Percentiles rank a stretch among this genome's conserved stretches.
Conservation (phyloP, 2,888 invertebrate genomes). For the Microctonus aethiopoides region DNA sequence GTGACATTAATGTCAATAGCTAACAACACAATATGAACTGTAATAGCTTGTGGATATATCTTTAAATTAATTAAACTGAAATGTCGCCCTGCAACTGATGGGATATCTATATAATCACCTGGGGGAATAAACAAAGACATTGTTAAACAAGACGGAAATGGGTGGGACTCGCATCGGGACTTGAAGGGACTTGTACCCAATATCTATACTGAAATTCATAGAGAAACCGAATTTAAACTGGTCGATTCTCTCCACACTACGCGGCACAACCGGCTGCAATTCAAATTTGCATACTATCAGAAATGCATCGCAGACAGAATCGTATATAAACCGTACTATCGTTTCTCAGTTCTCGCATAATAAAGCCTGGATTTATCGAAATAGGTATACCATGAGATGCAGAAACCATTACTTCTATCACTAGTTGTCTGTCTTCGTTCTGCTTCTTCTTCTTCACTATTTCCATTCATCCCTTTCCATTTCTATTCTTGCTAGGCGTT, state of each 20-base stretch:
- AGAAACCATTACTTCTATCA: conserved; percentile 10
- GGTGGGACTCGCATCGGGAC: conserved; percentile 3
- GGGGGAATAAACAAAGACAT: conserved; percentile 13
- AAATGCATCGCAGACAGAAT: conserved; percentile 49
- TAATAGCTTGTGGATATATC: not conserved
- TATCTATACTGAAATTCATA: not conserved
- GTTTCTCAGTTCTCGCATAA: conserved; percentile 38
- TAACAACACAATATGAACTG: not conserved
- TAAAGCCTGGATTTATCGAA: conserved; percentile 25
- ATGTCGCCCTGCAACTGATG: not conserved
- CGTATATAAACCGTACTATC: conserved; percentile 34
- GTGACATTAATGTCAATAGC: not conserved
- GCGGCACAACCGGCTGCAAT: conserved; percentile 35
- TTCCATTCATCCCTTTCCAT: no score
- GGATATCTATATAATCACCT: not conserved
- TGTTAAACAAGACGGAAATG: conserved; percentile 28
- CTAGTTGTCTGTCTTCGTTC: not conserved
- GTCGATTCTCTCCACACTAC: conserved; percentile 34
- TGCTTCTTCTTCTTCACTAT: not conserved
- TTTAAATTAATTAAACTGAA: not conserved
- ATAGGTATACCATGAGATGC: conserved; percentile 9
- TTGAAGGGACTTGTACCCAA: not conserved
- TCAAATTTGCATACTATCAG: conserved; percentile 51
- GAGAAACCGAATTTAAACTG: conserved; percentile 31
- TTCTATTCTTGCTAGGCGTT: not conserved